These are phyloP conservation scores for Listrodromus nycthemerus DNA, from an alignment of 2,888 invertebrate species.

Conservation along the genomic window DNA sequence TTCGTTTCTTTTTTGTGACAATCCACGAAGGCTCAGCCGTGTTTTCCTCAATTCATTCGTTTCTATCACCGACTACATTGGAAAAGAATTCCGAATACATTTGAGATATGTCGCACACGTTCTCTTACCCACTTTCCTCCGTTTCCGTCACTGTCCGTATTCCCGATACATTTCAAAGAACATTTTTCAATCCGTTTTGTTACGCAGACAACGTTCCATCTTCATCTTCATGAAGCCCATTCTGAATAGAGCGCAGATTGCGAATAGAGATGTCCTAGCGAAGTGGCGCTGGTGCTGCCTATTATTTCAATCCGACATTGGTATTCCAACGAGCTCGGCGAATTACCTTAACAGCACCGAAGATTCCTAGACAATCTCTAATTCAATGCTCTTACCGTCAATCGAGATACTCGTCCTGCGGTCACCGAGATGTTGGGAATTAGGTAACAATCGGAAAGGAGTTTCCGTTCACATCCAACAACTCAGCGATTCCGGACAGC, in stretches of 20 bases:
- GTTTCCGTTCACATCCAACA: constrained; percentile 17
- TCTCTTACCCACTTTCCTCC: too few species aligned
- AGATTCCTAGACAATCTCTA: background rate
- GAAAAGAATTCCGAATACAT: too few species aligned
- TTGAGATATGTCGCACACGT: too few species aligned
- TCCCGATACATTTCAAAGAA: too few species aligned
- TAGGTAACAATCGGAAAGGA: background rate
- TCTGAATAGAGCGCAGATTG: background rate
- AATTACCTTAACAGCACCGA: constrained; percentile 1
- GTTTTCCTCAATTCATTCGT: too few species aligned
- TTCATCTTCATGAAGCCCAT: background rate
- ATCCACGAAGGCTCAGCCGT: background rate
- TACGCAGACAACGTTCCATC: too few species aligned
- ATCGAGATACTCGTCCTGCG: background rate
- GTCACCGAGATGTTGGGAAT: constrained; percentile 4
- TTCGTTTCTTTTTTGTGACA: background rate
- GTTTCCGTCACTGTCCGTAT: too few species aligned
- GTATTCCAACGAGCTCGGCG: background rate
- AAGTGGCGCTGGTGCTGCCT: background rate
- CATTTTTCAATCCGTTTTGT: too few species aligned
- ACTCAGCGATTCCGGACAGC: background rate
- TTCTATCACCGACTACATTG: too few species aligned
- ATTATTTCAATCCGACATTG: constrained; percentile 4
- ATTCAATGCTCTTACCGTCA: background rate
- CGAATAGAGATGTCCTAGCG: background rate